Percentiles rank a stretch among this genome's conserved stretches.
These are phyloP conservation scores for Acrobasis repandana DNA, from an alignment of 2,888 invertebrate genomes.

Conservation along the genomic window DNA sequence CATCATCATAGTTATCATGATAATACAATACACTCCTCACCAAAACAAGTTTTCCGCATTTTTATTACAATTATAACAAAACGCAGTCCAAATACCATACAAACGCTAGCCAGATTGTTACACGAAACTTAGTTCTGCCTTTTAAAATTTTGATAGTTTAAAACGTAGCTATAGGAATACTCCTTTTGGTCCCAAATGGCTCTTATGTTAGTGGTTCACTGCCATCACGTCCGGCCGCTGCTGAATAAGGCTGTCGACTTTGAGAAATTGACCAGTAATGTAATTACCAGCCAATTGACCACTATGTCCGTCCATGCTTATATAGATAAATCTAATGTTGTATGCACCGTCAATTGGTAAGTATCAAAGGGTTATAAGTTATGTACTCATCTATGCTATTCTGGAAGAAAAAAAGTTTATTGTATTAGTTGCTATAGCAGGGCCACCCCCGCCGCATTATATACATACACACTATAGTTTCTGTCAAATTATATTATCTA, in stretches of 20 bases:
- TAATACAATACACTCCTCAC: too few species aligned
- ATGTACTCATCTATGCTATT: too few species aligned
- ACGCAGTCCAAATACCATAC: not conserved
- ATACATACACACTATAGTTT: too few species aligned
- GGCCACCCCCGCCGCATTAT: too few species aligned
- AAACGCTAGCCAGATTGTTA: not conserved
- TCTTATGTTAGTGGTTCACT: slow-evolving; percentile 19
- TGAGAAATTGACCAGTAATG: slow-evolving; percentile 14
- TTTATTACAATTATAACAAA: not conserved
- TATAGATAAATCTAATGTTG: not conserved
- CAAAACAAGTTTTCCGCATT: too few species aligned
- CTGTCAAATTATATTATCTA: too few species aligned
- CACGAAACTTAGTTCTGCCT: not conserved
- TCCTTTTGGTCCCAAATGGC: slow-evolving; percentile 17
- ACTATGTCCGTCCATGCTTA: not conserved
- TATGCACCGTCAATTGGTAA: too few species aligned
- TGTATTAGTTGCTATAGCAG: too few species aligned
- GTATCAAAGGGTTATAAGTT: too few species aligned
- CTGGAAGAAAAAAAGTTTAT: too few species aligned
- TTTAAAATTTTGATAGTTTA: slow-evolving; percentile 10
- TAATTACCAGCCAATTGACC: slow-evolving; percentile 10
- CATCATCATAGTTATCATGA: too few species aligned
- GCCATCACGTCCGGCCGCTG: slow-evolving; percentile 13
- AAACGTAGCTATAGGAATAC: slow-evolving; percentile 17
- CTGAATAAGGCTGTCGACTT: slow-evolving; percentile 9